Conservation (phyloP, 53 echinoderm and acorn worm genomes). For the Astropecten irregularis region DNA sequence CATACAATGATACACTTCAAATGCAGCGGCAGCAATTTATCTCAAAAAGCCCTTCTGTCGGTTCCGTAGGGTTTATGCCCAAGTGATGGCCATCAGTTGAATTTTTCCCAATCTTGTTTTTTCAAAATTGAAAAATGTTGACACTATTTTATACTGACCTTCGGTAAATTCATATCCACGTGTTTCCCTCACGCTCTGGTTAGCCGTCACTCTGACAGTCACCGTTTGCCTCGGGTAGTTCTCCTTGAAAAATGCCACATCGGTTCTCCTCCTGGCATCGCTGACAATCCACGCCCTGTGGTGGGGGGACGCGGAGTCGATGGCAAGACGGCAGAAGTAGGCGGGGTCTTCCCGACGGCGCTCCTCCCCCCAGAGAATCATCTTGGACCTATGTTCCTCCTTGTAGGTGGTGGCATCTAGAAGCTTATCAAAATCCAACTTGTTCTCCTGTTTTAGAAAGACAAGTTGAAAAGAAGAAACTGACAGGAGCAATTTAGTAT, state of each 20-base stretch:
- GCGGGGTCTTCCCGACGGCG: slow-evolving; percentile 69
- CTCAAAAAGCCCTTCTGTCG: no score
- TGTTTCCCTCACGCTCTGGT: slow-evolving; percentile 55
- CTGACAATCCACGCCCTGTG: slow-evolving; percentile 87
- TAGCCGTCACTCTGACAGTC: slow-evolving; percentile 81
- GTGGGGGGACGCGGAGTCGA: slow-evolving; percentile 14
- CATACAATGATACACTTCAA: no score
- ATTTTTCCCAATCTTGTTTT: no score
- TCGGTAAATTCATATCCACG: slow-evolving; percentile 78
- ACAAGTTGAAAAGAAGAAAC: background rate
- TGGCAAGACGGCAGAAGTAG: slow-evolving; percentile 86
- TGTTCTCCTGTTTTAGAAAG: slow-evolving; percentile 63
- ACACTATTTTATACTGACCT: no score
- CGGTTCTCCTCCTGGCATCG: slow-evolving; percentile 85
- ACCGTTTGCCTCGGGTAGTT: slow-evolving; percentile 63
- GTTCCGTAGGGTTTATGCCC: no score
- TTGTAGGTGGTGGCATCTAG: slow-evolving; percentile 88
- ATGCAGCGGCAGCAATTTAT: no score
- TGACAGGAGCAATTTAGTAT: background rate
- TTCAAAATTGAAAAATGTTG: no score
- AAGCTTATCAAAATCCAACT: slow-evolving; percentile 72
- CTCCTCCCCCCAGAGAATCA: slow-evolving; percentile 94
- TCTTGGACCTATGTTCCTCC: slow-evolving; percentile 83
- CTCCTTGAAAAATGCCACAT: slow-evolving; percentile 76
- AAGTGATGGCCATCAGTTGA: no score